These are phyloP conservation scores for Rhinichthys klamathensis DNA, from an alignment of 2,113 vertebrate species.

Conservation along the genomic window DNA sequence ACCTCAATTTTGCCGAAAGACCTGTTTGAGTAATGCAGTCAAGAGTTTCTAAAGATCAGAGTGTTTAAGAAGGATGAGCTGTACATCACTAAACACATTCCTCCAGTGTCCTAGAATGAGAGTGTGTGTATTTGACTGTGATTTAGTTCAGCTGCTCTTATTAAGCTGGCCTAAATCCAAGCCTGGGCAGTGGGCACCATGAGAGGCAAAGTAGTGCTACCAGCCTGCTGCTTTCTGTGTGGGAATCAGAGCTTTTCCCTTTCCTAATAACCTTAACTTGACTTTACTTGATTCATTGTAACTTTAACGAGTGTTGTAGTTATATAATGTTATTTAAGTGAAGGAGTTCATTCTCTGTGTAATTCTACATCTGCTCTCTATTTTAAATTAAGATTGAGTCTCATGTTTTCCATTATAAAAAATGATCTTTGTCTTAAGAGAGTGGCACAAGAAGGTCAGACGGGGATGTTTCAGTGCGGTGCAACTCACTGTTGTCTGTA, in stretches of 20 bases:
- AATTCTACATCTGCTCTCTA: background rate
- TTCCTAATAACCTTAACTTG: background rate
- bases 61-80: conserved; percentile 61
- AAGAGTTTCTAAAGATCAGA: conserved; percentile 57
- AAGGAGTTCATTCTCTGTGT: background rate
- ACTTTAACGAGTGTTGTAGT: background rate
- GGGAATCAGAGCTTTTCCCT: conserved; percentile 42
- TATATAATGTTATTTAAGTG: background rate
- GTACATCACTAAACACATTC: conserved; percentile 55
- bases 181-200: background rate
- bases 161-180: conserved; percentile 48
- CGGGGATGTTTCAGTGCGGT: background rate
- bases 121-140: conserved; percentile 43
- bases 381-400: background rate
- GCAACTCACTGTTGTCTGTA: conserved; percentile 34
- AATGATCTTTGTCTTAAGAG: conserved; percentile 1
- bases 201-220: conserved; percentile 32
- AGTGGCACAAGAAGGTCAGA: conserved; percentile 34
- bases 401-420: background rate
- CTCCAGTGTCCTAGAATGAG: conserved; percentile 38
- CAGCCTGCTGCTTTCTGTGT: conserved; percentile 34
- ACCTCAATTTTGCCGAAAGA: conserved; percentile 53
- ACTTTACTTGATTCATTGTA: conserved; percentile 7
- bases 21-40: conserved; percentile 51
- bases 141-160: conserved; percentile 53